phyloP scores from a whole-genome alignment of 2,113 vertebrate species.

The Strix aluco region DNA sequence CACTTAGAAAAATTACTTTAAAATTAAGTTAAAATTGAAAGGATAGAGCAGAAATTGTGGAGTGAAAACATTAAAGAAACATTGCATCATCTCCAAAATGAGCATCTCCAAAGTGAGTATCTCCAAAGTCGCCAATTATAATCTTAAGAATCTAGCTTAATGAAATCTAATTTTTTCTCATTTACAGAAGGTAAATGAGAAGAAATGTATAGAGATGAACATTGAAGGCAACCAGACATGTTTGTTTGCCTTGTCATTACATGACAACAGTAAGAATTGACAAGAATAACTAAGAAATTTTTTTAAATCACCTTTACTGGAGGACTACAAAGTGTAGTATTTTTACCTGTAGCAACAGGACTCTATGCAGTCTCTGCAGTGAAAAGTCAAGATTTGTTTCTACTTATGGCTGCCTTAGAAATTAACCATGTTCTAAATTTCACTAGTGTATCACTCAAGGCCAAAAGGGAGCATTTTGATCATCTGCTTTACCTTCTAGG shows the following conservation, averaged over 20 bases:
- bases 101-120: background rate
- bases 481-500: background rate
- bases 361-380: background rate
- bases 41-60: background rate
- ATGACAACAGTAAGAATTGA: background rate
- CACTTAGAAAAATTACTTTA: background rate
- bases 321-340: background rate
- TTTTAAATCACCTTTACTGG: background rate
- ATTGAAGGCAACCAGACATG: background rate
- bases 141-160: background rate
- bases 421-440: background rate
- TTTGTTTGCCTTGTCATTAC: background rate
- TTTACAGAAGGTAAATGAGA: background rate
- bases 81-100: background rate
- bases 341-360: background rate
- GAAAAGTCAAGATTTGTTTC: background rate
- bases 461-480: background rate
- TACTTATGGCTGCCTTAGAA: background rate
- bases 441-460: background rate
- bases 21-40: background rate
- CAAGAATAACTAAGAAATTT: background rate
- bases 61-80: background rate
- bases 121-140: background rate
- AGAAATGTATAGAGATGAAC: background rate
- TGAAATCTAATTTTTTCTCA: background rate